phyloP scores from a whole-genome alignment of 2,113 vertebrate species.

The Ophiodon elongatus region DNA sequence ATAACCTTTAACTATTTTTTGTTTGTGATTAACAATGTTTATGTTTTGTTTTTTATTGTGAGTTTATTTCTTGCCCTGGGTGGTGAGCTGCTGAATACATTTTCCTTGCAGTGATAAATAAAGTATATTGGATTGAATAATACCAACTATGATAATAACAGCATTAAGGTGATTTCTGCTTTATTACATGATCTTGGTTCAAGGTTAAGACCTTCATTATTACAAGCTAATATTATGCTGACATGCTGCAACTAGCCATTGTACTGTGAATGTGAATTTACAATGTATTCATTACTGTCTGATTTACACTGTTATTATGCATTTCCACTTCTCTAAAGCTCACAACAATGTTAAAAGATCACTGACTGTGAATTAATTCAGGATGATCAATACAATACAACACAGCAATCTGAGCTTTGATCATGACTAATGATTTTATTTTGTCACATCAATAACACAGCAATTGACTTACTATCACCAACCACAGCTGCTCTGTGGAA shows the following conservation, averaged over 20 bases:
- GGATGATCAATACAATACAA: conserved; percentile 10
- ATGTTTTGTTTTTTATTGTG: not conserved
- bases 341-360: not conserved
- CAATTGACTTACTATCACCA: conserved; percentile 50
- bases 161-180: not conserved
- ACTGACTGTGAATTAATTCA: not conserved
- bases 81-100: not conserved
- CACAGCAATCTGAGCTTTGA: conserved; percentile 10
- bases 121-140: not conserved
- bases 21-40: not conserved
- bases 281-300: not conserved
- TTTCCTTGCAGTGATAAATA: not conserved
- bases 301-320: not conserved
- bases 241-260: not conserved
- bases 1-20: not conserved
- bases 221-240: not conserved
- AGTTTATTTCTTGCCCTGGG: not conserved
- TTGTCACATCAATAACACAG: conserved; percentile 73
- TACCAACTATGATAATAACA: not conserved
- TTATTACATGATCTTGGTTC: not conserved
- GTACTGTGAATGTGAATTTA: not conserved
- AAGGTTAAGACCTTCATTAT: not conserved
- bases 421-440: conserved; percentile 73
- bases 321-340: not conserved
- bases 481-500: conserved; percentile 48